Evolutionary conservation across 2,888 invertebrate species (phyloP).

Genomic region (Microplitis manilae): DNA sequence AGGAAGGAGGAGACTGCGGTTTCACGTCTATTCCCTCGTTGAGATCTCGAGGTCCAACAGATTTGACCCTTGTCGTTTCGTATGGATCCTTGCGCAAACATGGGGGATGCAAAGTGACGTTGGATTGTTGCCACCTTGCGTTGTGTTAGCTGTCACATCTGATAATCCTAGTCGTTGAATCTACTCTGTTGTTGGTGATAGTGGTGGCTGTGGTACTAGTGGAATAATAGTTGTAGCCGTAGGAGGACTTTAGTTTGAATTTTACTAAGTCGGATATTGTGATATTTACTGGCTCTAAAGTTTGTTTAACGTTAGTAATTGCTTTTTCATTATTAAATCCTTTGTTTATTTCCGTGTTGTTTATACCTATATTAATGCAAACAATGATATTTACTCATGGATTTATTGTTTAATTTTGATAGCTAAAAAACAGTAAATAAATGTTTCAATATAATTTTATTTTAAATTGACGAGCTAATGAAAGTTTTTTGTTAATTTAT

Average conservation of each 20-base stretch:
- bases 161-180: conserved; percentile 6
- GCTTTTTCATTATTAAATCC: neutral
- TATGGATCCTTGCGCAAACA: conserved; percentile 31
- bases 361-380: no score
- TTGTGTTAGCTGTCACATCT: conserved; percentile 31
- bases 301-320: neutral
- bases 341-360: neutral
- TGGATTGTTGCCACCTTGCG: conserved; percentile 28
- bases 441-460: no score
- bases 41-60: conserved; percentile 28
- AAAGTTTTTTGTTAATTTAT: no score
- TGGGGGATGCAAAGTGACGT: conserved; percentile 27
- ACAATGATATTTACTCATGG: no score
- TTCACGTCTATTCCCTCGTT: neutral
- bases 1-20: neutral
- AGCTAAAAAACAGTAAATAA: no score
- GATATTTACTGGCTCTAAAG: neutral
- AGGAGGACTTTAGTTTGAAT: neutral
- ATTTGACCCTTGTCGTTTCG: conserved; percentile 33
- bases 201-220: neutral
- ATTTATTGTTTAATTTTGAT: no score
- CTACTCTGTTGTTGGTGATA: neutral
- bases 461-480: no score
- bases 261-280: neutral
- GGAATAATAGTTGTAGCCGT: neutral